These are phyloP conservation scores for Pseudopodoces humilis DNA, from an alignment of 2,113 vertebrate species.

Conservation along the genomic window DNA sequence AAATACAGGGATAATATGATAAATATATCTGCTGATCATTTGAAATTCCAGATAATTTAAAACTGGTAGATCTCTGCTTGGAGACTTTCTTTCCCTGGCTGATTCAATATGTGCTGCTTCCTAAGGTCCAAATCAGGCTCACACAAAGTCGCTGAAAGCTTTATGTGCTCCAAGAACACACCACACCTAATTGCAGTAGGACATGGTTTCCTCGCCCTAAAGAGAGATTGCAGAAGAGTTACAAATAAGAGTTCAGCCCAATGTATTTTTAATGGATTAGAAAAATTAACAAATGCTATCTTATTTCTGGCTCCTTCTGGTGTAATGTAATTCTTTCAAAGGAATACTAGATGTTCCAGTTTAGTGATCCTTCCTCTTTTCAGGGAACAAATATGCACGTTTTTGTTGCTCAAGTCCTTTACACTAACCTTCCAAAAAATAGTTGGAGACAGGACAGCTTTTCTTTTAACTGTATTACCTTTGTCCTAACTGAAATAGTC, in stretches of 20 bases:
- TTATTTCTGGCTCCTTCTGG: constrained; percentile 74
- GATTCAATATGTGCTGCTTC: constrained; percentile 48
- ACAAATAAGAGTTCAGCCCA: constrained; percentile 64
- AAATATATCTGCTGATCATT: not conserved
- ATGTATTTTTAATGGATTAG: constrained; percentile 73
- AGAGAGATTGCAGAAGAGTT: constrained; percentile 55
- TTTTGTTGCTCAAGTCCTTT: constrained; percentile 4
- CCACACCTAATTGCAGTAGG: constrained; percentile 70
- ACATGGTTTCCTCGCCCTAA: constrained; percentile 67
- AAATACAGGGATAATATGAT: constrained; percentile 29
- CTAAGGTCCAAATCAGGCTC: constrained; percentile 61
- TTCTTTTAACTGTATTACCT: not conserved
- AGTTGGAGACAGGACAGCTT: constrained; percentile 46
- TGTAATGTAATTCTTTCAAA: constrained; percentile 71
- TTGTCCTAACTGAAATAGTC: not conserved
- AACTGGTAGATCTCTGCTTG: not conserved
- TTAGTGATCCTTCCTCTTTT: constrained; percentile 62
- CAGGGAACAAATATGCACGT: constrained; percentile 34
- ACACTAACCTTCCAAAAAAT: not conserved
- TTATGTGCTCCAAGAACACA: constrained; percentile 65
- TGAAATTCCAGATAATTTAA: constrained; percentile 21
- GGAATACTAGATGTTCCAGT: constrained; percentile 57
- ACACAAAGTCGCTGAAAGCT: constrained; percentile 65
- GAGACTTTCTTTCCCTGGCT: constrained; percentile 4
- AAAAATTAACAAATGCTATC: constrained; percentile 73